Evolutionary conservation across 2,797 vertebrate species (phyloP), one percentile per base, ranked within the genome.

Genomic region (Lutjanus campechanus): DNA sequence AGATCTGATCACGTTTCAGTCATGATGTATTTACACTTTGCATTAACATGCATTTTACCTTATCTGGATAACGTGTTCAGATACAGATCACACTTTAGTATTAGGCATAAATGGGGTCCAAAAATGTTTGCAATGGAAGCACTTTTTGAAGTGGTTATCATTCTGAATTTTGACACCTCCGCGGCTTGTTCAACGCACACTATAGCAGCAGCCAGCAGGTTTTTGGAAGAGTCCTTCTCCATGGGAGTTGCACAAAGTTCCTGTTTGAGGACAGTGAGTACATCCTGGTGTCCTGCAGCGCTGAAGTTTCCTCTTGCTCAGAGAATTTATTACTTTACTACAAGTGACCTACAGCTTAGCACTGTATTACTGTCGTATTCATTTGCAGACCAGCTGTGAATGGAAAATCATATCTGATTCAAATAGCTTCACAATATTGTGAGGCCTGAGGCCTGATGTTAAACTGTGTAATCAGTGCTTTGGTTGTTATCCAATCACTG

Each of bases 381-480:
- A 59, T 74, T 69, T 63, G 41, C 53, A 55, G 62, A 66, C 50
- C 58, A 59, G 69, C 25, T 36, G 55, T 40, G 46, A 46, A 40
- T 56, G 66, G 77, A 79, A 87, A 88, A 60, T 74, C 69, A 56
- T 70, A 86, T 82, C 65, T 83, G 62, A 46, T 73, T 88, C 50
- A 77, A 78, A 81, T 16, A 63, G 61, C 54, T 62, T 82, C 7
- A 55, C 49, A 47, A 65, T 51, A 76, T 56, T 62, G 46, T 2
- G 4, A 70, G 62, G 47, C 66, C 61, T 6, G 13, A 66, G 60
- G 59, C 46, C 72, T 70, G 72, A 81, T 81, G 60, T 69, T 76
- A 61, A 47, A 81, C 71, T 54, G 69, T 66, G 61, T 73, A 83
- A 91, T 90, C 81, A 79, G 72, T 47, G 74, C 60, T 81, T 65